Evolutionary conservation across 1,140 invertebrate genomes (phyloP).

Genomic region (Hylaeus anthracinus): DNA sequence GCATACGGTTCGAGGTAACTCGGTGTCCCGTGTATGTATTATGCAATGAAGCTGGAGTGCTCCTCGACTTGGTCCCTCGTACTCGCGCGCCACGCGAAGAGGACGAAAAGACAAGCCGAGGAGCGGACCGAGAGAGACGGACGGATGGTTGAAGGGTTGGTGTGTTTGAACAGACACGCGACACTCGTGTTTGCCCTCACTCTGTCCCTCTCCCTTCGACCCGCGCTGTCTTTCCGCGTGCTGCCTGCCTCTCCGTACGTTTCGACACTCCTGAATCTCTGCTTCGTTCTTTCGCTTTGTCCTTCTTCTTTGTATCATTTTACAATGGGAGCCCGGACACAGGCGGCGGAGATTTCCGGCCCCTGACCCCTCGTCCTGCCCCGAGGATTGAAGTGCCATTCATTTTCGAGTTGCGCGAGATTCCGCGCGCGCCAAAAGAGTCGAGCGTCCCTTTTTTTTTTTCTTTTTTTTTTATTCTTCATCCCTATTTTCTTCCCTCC

Average conservation of each 20-base stretch:
- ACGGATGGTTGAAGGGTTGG: conserved; percentile 47
- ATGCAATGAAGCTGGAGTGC: conserved; percentile 62
- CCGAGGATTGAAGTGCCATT: conserved; percentile 59
- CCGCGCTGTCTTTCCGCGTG: conserved; percentile 21
- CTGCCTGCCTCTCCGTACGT: background rate
- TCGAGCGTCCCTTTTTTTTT: conserved; percentile 35
- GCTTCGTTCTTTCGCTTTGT: conserved; percentile 27
- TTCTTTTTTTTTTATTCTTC: background rate
- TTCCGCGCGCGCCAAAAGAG: conserved; percentile 33
- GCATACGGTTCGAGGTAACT: conserved; percentile 24
- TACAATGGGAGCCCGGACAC: conserved; percentile 63
- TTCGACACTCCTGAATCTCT: conserved; percentile 14
- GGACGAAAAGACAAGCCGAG: conserved; percentile 32
- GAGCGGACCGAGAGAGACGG: conserved; percentile 6
- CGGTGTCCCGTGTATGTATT: conserved; percentile 54
- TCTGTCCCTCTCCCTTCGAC: conserved; percentile 7
- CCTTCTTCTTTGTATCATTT: conserved; percentile 68
- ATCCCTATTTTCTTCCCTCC: background rate
- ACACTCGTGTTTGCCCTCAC: conserved; percentile 70
- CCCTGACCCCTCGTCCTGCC: conserved; percentile 40
- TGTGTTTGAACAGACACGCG: conserved; percentile 75
- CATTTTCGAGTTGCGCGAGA: conserved; percentile 60
- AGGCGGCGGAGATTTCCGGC: conserved; percentile 30
- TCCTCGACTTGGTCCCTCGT: conserved; percentile 44
- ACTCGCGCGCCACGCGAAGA: conserved; percentile 26